Conservation (phyloP, 1,140 invertebrate species). For the Zaprionus capensis region DNA sequence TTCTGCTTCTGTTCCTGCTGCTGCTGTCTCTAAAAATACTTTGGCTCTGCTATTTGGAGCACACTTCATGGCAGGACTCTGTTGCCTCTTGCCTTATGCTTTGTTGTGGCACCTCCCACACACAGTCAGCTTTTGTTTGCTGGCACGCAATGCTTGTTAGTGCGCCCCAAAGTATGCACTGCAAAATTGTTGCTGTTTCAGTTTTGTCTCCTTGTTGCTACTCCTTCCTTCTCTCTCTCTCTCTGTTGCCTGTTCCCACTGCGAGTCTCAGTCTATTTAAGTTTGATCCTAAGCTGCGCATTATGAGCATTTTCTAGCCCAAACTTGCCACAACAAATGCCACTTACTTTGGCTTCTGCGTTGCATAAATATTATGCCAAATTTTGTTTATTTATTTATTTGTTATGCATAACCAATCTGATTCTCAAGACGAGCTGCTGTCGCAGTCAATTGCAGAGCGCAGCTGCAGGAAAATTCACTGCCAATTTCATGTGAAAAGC, state of each 20-base stretch:
- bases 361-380: conserved; percentile 27
- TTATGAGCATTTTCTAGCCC: conserved; percentile 8
- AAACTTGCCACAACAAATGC: conserved; percentile 14
- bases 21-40: conserved; percentile 66
- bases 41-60: conserved; percentile 67
- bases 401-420: conserved; percentile 22
- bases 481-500: conserved; percentile 32
- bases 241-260: neutral
- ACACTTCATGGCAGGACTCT: conserved; percentile 27
- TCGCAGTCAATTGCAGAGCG: conserved; percentile 4
- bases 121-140: conserved; percentile 60
- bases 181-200: neutral
- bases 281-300: conserved; percentile 21
- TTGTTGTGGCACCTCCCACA: conserved; percentile 36
- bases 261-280: conserved; percentile 19
- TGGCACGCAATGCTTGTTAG: conserved; percentile 71
- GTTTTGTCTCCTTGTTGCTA: conserved; percentile 32
- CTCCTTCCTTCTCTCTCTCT: conserved; percentile 42
- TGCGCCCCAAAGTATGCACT: conserved; percentile 59
- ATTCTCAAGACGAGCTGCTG: conserved; percentile 15
- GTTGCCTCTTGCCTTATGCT: conserved; percentile 51
- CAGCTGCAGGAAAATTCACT: conserved; percentile 15
- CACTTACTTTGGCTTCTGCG: conserved; percentile 17
- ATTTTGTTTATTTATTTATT: conserved; percentile 21
- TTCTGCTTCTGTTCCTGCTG: conserved; percentile 16